These are phyloP conservation scores for Boloria euphrosyne DNA, from an alignment of 2,888 invertebrate species.

Conservation along the genomic window DNA sequence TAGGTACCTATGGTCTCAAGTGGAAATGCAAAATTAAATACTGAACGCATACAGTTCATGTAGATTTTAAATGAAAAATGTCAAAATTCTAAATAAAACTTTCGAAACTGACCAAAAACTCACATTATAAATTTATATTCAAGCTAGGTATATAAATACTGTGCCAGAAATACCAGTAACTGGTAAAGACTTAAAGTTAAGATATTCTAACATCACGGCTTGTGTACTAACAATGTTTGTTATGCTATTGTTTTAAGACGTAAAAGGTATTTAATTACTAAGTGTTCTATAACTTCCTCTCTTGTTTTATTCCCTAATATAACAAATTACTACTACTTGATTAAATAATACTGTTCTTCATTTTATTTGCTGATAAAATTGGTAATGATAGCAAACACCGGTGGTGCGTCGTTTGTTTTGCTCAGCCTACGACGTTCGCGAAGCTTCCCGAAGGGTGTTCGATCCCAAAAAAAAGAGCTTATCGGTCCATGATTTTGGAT, in stretches of 20 bases:
- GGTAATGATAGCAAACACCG: neutral
- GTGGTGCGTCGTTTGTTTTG: neutral
- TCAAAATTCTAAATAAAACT: too few relatives aligned
- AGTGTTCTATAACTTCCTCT: constrained; percentile 5
- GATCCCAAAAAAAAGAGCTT: neutral
- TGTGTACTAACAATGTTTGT: constrained; percentile 18
- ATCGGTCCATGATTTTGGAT: too few relatives aligned
- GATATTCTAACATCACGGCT: constrained; percentile 20
- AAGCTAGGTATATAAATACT: too few relatives aligned
- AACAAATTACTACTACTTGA: constrained; percentile 2
- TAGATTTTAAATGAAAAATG: too few relatives aligned
- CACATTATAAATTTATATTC: too few relatives aligned
- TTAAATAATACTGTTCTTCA: neutral
- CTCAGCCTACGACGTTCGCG: constrained; percentile 5
- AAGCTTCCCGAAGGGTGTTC: constrained; percentile 10
- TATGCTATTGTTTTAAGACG: constrained; percentile 12
- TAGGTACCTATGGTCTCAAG: too few relatives aligned
- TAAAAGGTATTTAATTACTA: constrained; percentile 5
- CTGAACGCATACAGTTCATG: too few relatives aligned
- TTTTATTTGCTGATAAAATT: neutral
- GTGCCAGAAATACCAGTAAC: too few relatives aligned
- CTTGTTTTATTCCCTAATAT: constrained; percentile 1
- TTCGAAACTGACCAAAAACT: too few relatives aligned
- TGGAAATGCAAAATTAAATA: too few relatives aligned
- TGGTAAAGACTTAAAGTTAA: too few relatives aligned